Evolutionary conservation across 1,140 invertebrate species (phyloP), one percentile per base, ranked within the genome.

Genomic region (Alviniconcha marisindica): DNA sequence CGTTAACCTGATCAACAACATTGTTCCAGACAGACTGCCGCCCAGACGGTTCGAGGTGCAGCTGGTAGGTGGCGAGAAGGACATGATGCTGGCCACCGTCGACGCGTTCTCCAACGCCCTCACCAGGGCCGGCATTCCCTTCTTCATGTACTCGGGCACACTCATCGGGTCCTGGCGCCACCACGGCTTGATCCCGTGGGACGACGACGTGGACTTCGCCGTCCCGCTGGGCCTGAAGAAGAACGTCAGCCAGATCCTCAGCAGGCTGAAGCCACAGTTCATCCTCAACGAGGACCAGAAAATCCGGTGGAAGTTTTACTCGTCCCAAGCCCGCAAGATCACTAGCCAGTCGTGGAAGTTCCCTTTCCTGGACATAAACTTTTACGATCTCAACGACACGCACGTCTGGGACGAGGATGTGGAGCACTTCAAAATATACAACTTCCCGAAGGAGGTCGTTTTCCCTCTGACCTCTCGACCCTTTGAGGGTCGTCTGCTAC

Each of bases 331-430:
- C 36, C 40, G 42, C 1, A 38, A 74, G 18, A 85, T 88, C 56
- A 21, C 51, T 36, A 51, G 77, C 5, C 28, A 60, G 24, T 14
- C 28, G 0, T 88, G 83, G 85, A 28, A 60, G 15, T 87, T 80
- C 81, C 88, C 88, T 0, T 89, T 85, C 66, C n/a, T 89, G 21
- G 88, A 89, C 56, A 81, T 89, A 21, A 86, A 78, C 74, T 89
- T 88, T 71, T 87, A 83, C 83, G 31, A 69, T 0, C 81, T 88
- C 38, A 88, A 88, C 77, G 21, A 40, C 7, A 89, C 87, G 21
- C 87, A 88, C 56, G 80, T 89, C 10, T 89, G 87, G 87, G 86
- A 89, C 85, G 33, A 42, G 18, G 79, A 83, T 48, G 54, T 77
- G 40, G 31, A 74, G 42, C 80, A 63, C 79, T 28, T 33, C 28